Percentiles rank a stretch among this genome's conserved stretches.
Evolutionary conservation across 2,888 invertebrate genomes (phyloP).

Genomic region (Calameuta idolon): DNA sequence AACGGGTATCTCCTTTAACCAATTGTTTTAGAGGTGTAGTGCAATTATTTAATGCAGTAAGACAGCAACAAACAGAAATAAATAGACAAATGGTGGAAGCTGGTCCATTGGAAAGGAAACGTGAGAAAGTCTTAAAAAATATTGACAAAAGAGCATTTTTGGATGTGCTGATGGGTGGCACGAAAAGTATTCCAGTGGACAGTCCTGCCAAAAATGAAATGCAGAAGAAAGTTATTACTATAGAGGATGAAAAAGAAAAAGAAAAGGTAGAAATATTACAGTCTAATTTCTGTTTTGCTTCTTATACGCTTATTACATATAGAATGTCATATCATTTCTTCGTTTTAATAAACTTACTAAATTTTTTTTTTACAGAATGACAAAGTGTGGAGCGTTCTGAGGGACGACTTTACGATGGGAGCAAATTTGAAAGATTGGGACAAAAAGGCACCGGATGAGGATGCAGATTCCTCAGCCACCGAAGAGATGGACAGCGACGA

Average conservation of each 20-base stretch:
- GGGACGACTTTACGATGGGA: constrained; percentile 91
- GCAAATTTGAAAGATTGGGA: constrained; percentile 94
- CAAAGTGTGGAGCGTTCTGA: constrained; percentile 69
- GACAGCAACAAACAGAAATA: constrained; percentile 84
- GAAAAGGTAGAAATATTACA: constrained; percentile 40
- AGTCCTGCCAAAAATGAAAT: constrained; percentile 70
- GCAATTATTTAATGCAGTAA: constrained; percentile 92
- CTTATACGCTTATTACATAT: too few relatives aligned
- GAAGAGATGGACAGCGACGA: constrained; percentile 54
- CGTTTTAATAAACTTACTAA: background rate
- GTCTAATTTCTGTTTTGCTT: background rate
- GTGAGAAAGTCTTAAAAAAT: constrained; percentile 81
- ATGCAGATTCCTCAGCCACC: constrained; percentile 54
- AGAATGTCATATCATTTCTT: background rate
- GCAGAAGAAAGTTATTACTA: constrained; percentile 55
- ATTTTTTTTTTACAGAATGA: constrained; percentile 32
- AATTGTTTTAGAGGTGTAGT: constrained; percentile 81
- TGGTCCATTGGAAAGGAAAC: constrained; percentile 81
- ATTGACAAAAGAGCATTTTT: constrained; percentile 82
- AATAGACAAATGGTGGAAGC: constrained; percentile 77
- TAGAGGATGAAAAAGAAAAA: constrained; percentile 67
- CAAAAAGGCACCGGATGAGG: constrained; percentile 74
- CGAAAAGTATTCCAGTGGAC: constrained; percentile 62
- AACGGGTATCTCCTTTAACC: background rate
- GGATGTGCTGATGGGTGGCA: constrained; percentile 80